Base-by-base conservation (phyloP, 2,888 invertebrate species). In the Zhuqinia jingwanae region DNA sequence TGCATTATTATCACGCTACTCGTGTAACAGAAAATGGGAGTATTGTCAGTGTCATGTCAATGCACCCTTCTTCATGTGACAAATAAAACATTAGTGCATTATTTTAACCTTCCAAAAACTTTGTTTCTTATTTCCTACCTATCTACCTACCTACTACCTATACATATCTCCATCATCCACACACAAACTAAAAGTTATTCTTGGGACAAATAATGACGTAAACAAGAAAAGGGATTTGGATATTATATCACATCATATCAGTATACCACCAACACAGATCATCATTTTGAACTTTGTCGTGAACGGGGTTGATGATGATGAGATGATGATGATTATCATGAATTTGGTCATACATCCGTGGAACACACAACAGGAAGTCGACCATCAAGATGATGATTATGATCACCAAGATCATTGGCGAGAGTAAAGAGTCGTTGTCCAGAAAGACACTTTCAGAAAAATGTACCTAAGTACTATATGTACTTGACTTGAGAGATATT, bases 41-140 rank as follows among this genome's bases (percentile, higher is more conserved):
- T 83, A 63, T 63, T 81, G 81, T 73, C 81, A 70, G 27, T 76
- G 83, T 83, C 83, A 83, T 76, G 83, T 83, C 83, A 83, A 73
- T 83, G 83, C 73, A 63, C 56, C 76, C 75, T 76, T 75, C 45
- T 36, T 6, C 36, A 36, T 36, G 36, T 6, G 5, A 36, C 36
- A 36, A 36, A 36, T 8, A 36, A 36, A 36, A 36, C 3, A 6
- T 6, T 6, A 36, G 8, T 36, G 36, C 36, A 36, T 8, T 36
- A 6, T 36, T 36, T 36, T 8, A 6, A 8, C 36, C 36, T 8
- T 36, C 36, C 36, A 36, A 36, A 36, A 36, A 36, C 36, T 36
- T 36, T n/a, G n/a, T n/a, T n/a, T n/a, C n/a, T n/a, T n/a, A n/a
- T n/a, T n/a, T n/a, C n/a, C n/a, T n/a, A n/a, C n/a, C n/a, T n/a